Evolutionary conservation across 2,888 invertebrate species (phyloP).

Genomic region (Allacma fusca): DNA sequence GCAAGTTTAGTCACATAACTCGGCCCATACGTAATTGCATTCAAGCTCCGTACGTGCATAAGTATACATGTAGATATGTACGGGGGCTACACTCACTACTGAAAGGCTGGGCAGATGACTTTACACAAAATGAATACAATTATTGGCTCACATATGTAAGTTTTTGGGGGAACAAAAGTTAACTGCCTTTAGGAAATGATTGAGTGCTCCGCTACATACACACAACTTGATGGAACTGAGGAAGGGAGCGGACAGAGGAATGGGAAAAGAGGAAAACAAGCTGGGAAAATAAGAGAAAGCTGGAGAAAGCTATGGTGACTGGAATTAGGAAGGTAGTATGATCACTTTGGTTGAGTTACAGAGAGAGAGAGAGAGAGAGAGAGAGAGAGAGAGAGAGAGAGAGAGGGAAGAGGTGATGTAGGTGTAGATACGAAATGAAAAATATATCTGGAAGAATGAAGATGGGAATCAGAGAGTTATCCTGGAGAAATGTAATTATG

Average conservation of each 20-base stretch:
- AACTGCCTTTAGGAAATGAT: neutral
- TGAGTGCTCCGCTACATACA: neutral
- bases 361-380: constrained; percentile 7
- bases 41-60: no score
- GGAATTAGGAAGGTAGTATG: no score
- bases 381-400: neutral
- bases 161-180: neutral
- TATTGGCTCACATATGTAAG: neutral
- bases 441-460: constrained; percentile 11
- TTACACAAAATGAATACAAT: neutral
- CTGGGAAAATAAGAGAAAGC: neutral
- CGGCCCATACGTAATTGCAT: no score
- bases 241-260: no score
- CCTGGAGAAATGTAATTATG: constrained; percentile 46
- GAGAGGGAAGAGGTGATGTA: neutral
- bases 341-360: neutral
- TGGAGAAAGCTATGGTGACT: no score
- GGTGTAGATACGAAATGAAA: neutral
- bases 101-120: no score
- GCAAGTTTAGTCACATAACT: no score
- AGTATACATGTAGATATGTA: no score
- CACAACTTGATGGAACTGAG: no score
- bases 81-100: no score
- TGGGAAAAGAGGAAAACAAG: no score
- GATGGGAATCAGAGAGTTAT: constrained; percentile 25